A percentile compares a stretch with the other conserved stretches of the same genome.
phyloP scores from a whole-genome alignment of 2,797 vertebrate genomes.

The Poeciliopsis infans region DNA sequence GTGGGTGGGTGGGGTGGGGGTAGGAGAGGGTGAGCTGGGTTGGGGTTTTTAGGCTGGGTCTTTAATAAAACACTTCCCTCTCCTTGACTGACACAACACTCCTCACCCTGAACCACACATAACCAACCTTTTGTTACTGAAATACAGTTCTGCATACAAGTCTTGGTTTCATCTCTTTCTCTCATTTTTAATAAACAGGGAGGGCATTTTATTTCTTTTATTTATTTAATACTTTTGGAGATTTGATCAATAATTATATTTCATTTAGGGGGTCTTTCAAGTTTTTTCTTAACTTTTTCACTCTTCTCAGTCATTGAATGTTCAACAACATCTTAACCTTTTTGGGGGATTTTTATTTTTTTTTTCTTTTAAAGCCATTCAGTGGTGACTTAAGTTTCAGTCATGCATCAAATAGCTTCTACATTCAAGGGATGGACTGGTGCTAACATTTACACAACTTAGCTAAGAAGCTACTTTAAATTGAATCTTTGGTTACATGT shows the following conservation, averaged over 20 bases:
- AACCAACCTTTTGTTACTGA: conserved; percentile 68
- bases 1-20: conserved; percentile 27
- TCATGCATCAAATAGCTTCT: background rate
- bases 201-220: background rate
- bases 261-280: background rate
- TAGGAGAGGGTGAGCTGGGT: conserved; percentile 65
- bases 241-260: background rate
- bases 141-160: conserved; percentile 20
- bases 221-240: background rate
- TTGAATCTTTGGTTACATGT: background rate
- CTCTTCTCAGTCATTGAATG: background rate
- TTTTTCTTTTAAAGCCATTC: background rate
- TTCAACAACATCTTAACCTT: background rate
- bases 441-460: background rate
- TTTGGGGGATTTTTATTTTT: background rate
- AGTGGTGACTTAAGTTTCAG: background rate
- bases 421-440: background rate
- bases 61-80: conserved; percentile 77
- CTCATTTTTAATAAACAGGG: background rate
- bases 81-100: conserved; percentile 61
- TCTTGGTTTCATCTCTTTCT: background rate
- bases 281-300: background rate
- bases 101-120: conserved; percentile 50
- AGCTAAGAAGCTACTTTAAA: background rate
- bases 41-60: conserved; percentile 59